These are phyloP conservation scores for Dolichopus griseipennis DNA, from an alignment of 2,888 invertebrate species.

Conservation along the genomic window DNA sequence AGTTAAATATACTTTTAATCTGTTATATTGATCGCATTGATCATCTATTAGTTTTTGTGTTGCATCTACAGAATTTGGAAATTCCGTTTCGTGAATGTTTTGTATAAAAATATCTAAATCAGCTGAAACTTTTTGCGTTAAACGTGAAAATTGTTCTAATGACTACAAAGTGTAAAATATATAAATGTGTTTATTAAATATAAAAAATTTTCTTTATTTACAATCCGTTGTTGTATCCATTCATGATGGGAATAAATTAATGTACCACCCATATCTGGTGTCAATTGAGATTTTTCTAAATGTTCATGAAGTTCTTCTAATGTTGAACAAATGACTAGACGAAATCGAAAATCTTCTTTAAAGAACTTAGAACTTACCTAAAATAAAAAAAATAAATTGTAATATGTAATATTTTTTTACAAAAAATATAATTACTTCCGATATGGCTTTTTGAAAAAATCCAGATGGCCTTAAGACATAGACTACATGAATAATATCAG, in stretches of 20 bases:
- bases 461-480: constrained; percentile 88
- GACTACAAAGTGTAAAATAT: constrained; percentile 52
- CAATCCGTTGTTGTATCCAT: constrained; percentile 95
- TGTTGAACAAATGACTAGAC: constrained; percentile 77
- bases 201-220: constrained; percentile 44
- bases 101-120: constrained; percentile 81
- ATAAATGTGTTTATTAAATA: no score
- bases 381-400: constrained; percentile 8
- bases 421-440: constrained; percentile 62
- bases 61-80: constrained; percentile 87
- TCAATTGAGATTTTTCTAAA: constrained; percentile 75
- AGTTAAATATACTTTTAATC: constrained; percentile 33
- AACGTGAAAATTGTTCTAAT: constrained; percentile 86
- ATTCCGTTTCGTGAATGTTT: constrained; percentile 80
- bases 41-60: constrained; percentile 78
- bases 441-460: constrained; percentile 91
- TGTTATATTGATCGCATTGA: constrained; percentile 62
- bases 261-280: constrained; percentile 80
- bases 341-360: constrained; percentile 86
- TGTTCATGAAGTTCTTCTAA: constrained; percentile 79
- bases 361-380: constrained; percentile 69
- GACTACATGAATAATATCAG: constrained; percentile 86
- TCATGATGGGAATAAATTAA: constrained; percentile 86
- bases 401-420: constrained; percentile 7
- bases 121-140: constrained; percentile 82